Percentiles rank a stretch among this genome's conserved stretches.
Conservation (phyloP, 2,113 vertebrate genomes). For the Pyxicephalus adspersus region DNA sequence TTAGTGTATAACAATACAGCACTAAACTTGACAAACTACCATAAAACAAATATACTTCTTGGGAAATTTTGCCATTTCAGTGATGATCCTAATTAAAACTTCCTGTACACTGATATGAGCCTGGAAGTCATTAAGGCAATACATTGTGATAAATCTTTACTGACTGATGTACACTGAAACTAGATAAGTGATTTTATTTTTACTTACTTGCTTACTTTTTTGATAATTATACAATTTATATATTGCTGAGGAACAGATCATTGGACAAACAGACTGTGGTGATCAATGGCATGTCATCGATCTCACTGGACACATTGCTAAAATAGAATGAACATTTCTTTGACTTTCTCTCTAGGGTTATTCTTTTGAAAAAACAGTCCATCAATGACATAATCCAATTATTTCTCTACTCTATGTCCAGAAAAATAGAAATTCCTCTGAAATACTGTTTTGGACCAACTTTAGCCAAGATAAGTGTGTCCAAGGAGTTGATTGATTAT, state of each 20-base stretch:
- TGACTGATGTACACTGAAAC: neutral
- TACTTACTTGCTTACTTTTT: conserved; percentile 2
- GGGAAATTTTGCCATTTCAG: neutral
- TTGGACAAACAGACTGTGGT: neutral
- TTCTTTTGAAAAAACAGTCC: too few relatives aligned
- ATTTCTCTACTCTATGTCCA: too few relatives aligned
- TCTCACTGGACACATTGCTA: neutral
- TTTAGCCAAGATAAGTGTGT: too few relatives aligned
- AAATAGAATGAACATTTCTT: too few relatives aligned
- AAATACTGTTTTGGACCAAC: too few relatives aligned
- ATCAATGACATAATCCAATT: too few relatives aligned
- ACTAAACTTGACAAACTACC: neutral
- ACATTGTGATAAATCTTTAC: neutral
- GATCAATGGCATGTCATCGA: neutral
- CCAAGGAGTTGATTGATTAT: too few relatives aligned
- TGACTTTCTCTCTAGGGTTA: too few relatives aligned
- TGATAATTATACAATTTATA: neutral
- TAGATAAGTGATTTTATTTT: neutral
- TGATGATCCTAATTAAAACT: neutral
- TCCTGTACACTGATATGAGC: neutral
- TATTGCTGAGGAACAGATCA: neutral
- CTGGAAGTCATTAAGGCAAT: neutral
- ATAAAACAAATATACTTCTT: neutral
- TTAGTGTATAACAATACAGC: neutral
- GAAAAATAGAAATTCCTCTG: too few relatives aligned